These are phyloP conservation scores for Parnassius smintheus DNA, from an alignment of 2,888 invertebrate genomes.

Conservation along the genomic window DNA sequence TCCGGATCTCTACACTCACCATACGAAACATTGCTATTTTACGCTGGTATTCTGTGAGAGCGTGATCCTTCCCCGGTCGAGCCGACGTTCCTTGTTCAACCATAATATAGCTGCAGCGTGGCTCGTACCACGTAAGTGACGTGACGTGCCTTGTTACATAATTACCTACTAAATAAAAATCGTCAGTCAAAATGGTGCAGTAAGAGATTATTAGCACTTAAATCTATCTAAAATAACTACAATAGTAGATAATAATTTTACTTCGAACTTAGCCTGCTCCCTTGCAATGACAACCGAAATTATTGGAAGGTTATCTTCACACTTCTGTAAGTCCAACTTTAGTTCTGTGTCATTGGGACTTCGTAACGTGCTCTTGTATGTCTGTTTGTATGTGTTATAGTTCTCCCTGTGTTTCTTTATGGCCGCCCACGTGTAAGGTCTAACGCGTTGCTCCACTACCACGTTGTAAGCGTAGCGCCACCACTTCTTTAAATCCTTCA, in stretches of 20 bases:
- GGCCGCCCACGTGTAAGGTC: conserved; percentile 87
- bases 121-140: no score
- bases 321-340: conserved; percentile 86
- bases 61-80: no score
- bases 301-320: conserved; percentile 87
- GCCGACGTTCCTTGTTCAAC: no score
- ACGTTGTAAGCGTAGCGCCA: conserved; percentile 89
- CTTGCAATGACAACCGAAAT: conserved; percentile 89
- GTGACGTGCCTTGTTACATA: no score
- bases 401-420: conserved; percentile 85
- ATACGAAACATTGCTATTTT: no score
- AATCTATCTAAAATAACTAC: neutral
- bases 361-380: conserved; percentile 85
- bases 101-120: no score
- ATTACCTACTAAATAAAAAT: no score
- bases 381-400: conserved; percentile 84
- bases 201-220: no score
- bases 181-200: no score
- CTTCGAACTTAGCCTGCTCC: conserved; percentile 85
- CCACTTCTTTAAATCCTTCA: conserved; percentile 84
- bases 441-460: conserved; percentile 85
- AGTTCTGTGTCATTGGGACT: conserved; percentile 88
- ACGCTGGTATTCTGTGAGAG: no score
- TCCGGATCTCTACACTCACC: no score
- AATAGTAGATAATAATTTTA: neutral